These are phyloP conservation scores for Neopipo cinnamomea DNA, from an alignment of 2,113 vertebrate genomes.

Conservation along the genomic window DNA sequence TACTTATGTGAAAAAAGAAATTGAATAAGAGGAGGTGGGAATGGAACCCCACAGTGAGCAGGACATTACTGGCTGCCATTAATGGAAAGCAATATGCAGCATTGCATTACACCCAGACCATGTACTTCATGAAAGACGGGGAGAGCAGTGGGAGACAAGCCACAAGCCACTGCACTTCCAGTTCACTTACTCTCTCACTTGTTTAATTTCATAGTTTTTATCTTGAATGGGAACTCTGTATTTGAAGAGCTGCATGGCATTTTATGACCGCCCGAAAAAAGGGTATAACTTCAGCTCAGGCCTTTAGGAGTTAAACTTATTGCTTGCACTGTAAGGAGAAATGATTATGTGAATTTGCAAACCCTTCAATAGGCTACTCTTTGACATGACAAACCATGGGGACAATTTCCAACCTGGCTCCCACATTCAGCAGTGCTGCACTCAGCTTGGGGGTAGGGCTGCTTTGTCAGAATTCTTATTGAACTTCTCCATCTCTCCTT, in stretches of 20 bases:
- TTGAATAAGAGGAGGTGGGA: background rate
- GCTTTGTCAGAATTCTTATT: background rate
- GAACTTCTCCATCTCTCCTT: background rate
- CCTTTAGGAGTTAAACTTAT: background rate
- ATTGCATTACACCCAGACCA: background rate
- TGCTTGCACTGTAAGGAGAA: background rate
- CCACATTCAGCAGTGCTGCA: rapidly evolving
- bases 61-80: background rate
- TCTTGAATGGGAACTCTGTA: rapidly evolving
- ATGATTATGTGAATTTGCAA: background rate
- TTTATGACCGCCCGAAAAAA: background rate
- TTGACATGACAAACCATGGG: background rate
- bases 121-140: background rate
- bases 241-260: background rate
- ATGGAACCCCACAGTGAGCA: background rate
- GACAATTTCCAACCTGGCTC: background rate
- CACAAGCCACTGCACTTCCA: background rate
- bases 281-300: background rate
- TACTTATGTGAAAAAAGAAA: background rate
- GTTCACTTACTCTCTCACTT: background rate
- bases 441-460: background rate
- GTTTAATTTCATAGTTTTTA: background rate
- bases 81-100: background rate
- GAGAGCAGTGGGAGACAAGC: background rate
- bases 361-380: background rate